A percentile compares a stretch with the other conserved stretches of the same genome.
These are phyloP conservation scores for Cactoblastis cactorum DNA, from an alignment of 2,888 invertebrate species.

Conservation along the genomic window DNA sequence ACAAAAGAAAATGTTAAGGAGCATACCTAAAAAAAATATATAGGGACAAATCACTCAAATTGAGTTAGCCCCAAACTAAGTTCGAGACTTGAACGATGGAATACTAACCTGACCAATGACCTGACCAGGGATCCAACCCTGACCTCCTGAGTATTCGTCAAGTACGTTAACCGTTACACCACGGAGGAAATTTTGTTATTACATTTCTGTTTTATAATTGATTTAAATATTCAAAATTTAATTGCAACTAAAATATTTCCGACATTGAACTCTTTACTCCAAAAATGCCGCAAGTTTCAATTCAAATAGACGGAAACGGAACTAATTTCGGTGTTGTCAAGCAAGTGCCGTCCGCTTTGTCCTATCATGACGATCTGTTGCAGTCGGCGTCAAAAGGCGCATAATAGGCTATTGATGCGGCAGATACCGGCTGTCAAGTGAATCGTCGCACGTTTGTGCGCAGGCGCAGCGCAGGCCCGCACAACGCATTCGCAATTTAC, in stretches of 20 bases:
- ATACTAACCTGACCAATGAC: too few species aligned
- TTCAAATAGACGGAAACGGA: background rate
- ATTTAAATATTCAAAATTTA: background rate
- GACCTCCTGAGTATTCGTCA: too few species aligned
- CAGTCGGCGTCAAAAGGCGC: conserved; percentile 62
- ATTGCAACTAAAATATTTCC: background rate
- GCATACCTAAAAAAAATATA: too few species aligned
- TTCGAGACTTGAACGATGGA: too few species aligned
- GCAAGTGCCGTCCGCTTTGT: conserved; percentile 12
- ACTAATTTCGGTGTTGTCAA: conserved; percentile 1
- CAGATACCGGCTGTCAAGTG: conserved; percentile 75
- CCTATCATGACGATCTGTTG: conserved; percentile 61
- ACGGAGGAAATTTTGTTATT: too few species aligned
- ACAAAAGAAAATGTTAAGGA: background rate
- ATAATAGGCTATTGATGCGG: conserved; percentile 71
- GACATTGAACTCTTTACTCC: background rate
- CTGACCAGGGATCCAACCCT: too few species aligned
- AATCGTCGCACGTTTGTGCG: conserved; percentile 71
- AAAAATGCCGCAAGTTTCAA: background rate
- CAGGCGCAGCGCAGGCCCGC: conserved; percentile 32
- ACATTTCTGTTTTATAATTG: too few species aligned
- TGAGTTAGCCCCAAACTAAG: too few species aligned
- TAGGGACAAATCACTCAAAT: too few species aligned
- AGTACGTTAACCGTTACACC: too few species aligned
- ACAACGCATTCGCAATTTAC: conserved; percentile 66